These are phyloP conservation scores for Ceratosolen fusciceps DNA, from an alignment of 1,140 invertebrate species.

Conservation along the genomic window DNA sequence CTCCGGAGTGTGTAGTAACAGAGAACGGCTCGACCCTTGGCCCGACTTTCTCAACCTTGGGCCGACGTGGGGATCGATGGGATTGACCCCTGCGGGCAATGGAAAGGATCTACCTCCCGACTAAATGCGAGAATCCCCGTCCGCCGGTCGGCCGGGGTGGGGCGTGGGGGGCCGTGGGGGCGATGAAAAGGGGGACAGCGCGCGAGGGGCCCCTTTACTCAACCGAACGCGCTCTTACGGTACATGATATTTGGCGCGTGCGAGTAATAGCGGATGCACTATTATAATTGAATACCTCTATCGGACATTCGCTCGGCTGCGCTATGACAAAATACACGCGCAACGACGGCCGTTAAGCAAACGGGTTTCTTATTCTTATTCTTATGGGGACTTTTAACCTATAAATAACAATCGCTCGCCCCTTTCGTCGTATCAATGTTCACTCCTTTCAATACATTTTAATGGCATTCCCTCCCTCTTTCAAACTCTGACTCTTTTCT, in stretches of 20 bases:
- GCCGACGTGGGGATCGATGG: neutral
- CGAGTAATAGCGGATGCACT: constrained; percentile 20
- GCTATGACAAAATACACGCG: neutral
- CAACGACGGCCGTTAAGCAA: constrained; percentile 8
- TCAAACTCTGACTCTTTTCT: neutral
- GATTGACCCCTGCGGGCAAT: neutral
- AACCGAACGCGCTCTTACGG: constrained; percentile 12
- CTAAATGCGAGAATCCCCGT: no score
- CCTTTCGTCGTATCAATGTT: neutral
- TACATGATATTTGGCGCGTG: constrained; percentile 40
- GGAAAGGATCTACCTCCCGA: constrained; percentile 4
- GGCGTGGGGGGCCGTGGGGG: no score
- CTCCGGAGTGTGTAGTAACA: neutral
- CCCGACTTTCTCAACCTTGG: constrained; percentile 2
- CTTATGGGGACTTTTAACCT: neutral
- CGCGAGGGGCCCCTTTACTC: neutral
- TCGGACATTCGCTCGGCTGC: neutral
- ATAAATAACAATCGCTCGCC: neutral
- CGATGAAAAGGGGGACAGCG: constrained; percentile 10
- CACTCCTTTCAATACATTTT: neutral
- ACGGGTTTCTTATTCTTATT: constrained; percentile 3
- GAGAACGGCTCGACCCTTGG: constrained; percentile 1
- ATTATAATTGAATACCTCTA: constrained; percentile 3
- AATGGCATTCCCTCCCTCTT: neutral
- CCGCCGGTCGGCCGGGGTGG: no score